A percentile compares a stretch with the other conserved stretches of the same genome.
Evolutionary conservation across 2,797 vertebrate species (phyloP).

Genomic region (Paedocypris micromegethes): DNA sequence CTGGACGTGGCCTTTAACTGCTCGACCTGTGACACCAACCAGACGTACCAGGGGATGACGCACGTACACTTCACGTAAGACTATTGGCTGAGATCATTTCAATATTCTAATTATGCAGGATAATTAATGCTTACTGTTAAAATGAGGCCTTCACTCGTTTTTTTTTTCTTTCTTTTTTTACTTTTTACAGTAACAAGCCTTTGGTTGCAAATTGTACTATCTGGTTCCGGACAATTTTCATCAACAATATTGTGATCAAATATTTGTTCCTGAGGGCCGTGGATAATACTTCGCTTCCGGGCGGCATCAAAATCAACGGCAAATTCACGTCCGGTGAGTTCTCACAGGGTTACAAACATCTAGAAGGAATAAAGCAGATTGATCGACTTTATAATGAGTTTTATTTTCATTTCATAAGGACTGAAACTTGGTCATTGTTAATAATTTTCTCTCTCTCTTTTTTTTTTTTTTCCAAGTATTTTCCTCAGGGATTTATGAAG

Average conservation of each 20-base stretch:
- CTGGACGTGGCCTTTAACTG: conserved; percentile 39
- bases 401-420: too few relatives aligned
- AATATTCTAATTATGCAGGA: too few relatives aligned
- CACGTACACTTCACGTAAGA: conserved; percentile 59
- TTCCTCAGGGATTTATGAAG: too few relatives aligned
- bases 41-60: conserved; percentile 42
- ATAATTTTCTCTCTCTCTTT: too few relatives aligned
- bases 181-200: conserved; percentile 51
- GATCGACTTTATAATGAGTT: too few relatives aligned
- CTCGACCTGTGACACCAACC: conserved; percentile 12
- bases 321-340: conserved; percentile 44
- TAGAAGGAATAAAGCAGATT: background rate
- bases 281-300: rapidly evolving
- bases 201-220: conserved; percentile 53
- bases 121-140: background rate
- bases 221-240: background rate
- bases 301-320: conserved; percentile 41
- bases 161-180: conserved; percentile 6
- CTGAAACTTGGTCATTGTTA: too few relatives aligned
- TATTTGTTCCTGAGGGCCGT: rapidly evolving
- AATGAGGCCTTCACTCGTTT: background rate
- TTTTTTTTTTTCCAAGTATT: too few relatives aligned
- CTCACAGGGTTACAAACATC: background rate
- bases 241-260: conserved; percentile 27
- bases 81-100: too few relatives aligned